Evolutionary conservation across 2,797 vertebrate genomes (phyloP).

Genomic region (Darevskia mixta): DNA sequence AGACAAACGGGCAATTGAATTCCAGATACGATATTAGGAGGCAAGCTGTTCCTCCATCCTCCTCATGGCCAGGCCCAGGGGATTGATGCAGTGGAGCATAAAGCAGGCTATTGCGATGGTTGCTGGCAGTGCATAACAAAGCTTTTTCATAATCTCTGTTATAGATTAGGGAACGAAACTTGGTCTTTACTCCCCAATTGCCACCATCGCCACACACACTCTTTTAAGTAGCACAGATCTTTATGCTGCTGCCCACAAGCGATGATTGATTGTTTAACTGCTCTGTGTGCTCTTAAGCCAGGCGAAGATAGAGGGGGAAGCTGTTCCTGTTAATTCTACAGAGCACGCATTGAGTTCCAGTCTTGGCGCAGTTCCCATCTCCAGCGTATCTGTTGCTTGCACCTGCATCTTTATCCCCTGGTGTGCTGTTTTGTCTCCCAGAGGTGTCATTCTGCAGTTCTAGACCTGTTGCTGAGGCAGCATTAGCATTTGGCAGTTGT

Average conservation of each 20-base stretch:
- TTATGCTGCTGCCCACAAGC: neutral
- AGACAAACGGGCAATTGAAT: neutral
- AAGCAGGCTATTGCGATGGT: neutral
- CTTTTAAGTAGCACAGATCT: neutral
- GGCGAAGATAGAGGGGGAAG: neutral
- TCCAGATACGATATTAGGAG: neutral
- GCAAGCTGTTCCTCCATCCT: neutral
- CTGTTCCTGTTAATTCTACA: conserved; percentile 17
- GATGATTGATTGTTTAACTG: conserved; percentile 12
- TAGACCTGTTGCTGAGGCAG: conserved; percentile 20
- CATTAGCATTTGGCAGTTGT: conserved; percentile 23
- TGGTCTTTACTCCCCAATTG: neutral
- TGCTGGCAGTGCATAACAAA: conserved; percentile 9
- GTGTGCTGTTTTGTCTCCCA: conserved; percentile 15
- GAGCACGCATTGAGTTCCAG: neutral
- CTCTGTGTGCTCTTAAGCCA: neutral
- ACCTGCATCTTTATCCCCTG: conserved; percentile 6
- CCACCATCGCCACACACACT: accelerated
- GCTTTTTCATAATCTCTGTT: conserved; percentile 12
- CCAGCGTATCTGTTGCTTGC: neutral
- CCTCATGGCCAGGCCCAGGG: neutral
- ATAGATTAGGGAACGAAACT: neutral
- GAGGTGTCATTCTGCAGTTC: conserved; percentile 30
- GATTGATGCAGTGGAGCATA: neutral
- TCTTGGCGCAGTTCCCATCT: accelerated